These are phyloP conservation scores for Leptopilina boulardi DNA, from an alignment of 1,140 invertebrate species.

Conservation along the genomic window DNA sequence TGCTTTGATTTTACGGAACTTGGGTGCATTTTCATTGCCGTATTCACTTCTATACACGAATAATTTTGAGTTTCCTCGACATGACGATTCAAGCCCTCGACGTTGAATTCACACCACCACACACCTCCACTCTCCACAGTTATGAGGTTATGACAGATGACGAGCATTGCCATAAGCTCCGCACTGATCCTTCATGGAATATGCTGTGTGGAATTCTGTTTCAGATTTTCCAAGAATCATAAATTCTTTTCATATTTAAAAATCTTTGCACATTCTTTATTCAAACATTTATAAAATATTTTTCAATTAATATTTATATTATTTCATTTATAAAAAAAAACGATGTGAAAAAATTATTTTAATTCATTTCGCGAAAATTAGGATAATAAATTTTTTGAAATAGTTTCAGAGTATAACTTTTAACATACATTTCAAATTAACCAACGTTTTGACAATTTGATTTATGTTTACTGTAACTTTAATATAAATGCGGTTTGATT, in stretches of 20 bases:
- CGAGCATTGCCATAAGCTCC: slow-evolving; percentile 39
- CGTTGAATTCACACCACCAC: slow-evolving; percentile 7
- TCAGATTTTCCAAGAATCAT: slow-evolving; percentile 1
- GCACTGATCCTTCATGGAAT: neutral
- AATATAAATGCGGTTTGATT: neutral
- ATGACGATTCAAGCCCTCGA: slow-evolving; percentile 25
- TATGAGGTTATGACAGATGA: slow-evolving; percentile 39
- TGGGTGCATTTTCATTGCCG: slow-evolving; percentile 13
- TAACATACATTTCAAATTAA: too few relatives aligned
- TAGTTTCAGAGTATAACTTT: too few relatives aligned
- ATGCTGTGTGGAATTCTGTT: slow-evolving; percentile 16
- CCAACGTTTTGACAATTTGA: too few relatives aligned
- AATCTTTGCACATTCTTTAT: neutral
- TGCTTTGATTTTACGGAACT: neutral
- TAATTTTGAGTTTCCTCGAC: slow-evolving; percentile 42
- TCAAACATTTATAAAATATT: neutral
- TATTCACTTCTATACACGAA: slow-evolving; percentile 23
- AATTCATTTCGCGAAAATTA: too few relatives aligned
- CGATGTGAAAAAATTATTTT: too few relatives aligned
- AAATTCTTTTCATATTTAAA: neutral
- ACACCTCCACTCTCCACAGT: neutral
- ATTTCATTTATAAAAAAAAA: too few relatives aligned
- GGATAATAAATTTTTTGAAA: too few relatives aligned
- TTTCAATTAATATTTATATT: neutral
- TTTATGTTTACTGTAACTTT: too few relatives aligned